Conservation (phyloP, 2,888 invertebrate genomes). For the Tineola bisselliella region DNA sequence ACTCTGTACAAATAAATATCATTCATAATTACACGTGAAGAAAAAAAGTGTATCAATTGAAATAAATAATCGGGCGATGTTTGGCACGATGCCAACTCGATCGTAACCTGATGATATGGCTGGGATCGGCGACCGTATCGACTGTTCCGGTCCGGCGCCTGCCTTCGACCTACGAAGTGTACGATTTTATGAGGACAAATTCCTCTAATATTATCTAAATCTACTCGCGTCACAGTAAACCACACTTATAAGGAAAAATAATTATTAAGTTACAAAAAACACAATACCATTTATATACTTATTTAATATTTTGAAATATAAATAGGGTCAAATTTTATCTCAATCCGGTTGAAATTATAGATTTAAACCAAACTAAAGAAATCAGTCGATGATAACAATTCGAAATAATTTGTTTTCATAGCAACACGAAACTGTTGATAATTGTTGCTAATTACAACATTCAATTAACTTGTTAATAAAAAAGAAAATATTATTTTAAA, state of each 20-base stretch:
- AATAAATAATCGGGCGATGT: not conserved
- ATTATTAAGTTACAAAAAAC: no score
- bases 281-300: no score
- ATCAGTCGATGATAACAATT: no score
- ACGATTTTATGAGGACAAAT: not conserved
- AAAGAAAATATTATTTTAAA: no score
- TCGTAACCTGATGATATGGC: slow-evolving; percentile 35
- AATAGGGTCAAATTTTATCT: no score
- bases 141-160: slow-evolving; percentile 40
- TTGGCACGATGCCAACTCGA: not conserved
- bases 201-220: not conserved
- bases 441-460: not conserved
- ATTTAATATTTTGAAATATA: no score
- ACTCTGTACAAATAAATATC: not conserved
- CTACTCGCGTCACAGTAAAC: no score
- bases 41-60: not conserved
- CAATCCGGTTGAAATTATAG: no score
- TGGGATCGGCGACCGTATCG: slow-evolving; percentile 43
- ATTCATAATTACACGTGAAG: not conserved
- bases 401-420: no score
- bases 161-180: slow-evolving; percentile 16
- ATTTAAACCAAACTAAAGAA: no score
- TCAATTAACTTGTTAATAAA: not conserved
- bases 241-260: no score
- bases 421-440: no score